Evolutionary conservation across 1,140 invertebrate genomes (phyloP).

Genomic region (Pogonomyrmex barbatus): DNA sequence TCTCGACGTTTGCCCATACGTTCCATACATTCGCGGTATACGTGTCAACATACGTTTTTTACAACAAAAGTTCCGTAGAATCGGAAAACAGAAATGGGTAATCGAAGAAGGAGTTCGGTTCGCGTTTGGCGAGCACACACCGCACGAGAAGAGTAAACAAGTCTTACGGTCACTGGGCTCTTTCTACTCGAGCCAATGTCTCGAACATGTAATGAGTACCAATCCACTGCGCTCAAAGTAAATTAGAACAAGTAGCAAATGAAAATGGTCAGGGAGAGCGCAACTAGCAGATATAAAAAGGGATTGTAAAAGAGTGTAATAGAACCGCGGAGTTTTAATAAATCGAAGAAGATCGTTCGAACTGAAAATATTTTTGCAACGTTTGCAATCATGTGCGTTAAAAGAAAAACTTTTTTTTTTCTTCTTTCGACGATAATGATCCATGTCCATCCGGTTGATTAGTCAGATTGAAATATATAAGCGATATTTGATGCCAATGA

Average conservation of each 20-base stretch:
- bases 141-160: slow-evolving; percentile 15
- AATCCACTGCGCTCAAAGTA: slow-evolving; percentile 50
- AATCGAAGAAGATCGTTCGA: not conserved
- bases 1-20: not conserved
- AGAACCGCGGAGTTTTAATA: not conserved
- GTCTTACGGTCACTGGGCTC: slow-evolving; percentile 26
- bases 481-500: not conserved
- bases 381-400: too few relatives aligned
- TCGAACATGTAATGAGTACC: slow-evolving; percentile 55
- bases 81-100: slow-evolving; percentile 36
- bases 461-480: not conserved
- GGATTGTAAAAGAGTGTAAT: not conserved
- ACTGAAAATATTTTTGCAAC: not conserved
- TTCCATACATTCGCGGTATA: not conserved
- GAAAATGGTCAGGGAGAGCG: slow-evolving; percentile 19
- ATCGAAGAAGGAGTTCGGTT: slow-evolving; percentile 19
- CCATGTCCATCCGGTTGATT: not conserved
- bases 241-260: slow-evolving; percentile 43
- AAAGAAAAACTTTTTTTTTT: not conserved
- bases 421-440: not conserved
- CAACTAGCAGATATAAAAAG: not conserved
- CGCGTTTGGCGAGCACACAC: slow-evolving; percentile 36
- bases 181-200: slow-evolving; percentile 33
- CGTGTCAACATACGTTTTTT: not conserved
- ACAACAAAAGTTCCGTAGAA: not conserved